phyloP scores from a whole-genome alignment of 1,140 invertebrate genomes.

The Leptonema lineaticorne region DNA sequence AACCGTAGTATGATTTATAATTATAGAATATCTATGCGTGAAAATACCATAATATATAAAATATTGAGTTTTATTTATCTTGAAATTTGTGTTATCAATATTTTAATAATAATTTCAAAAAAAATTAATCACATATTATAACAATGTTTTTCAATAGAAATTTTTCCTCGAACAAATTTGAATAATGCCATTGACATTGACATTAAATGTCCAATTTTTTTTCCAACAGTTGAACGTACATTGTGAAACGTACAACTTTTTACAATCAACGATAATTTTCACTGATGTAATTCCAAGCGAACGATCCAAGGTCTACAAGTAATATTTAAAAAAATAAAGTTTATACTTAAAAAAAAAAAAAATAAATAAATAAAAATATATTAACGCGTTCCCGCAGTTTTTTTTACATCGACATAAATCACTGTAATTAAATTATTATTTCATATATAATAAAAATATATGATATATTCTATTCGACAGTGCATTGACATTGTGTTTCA shows the following conservation, averaged over 20 bases:
- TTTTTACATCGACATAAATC: background rate
- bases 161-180: no score
- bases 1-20: no score
- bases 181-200: background rate
- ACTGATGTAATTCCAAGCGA: background rate
- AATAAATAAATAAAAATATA: no score
- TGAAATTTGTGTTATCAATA: no score
- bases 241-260: background rate
- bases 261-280: constrained; percentile 6
- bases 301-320: constrained; percentile 7
- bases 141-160: background rate
- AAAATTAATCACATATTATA: no score
- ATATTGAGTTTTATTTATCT: no score
- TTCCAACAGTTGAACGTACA: background rate
- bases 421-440: background rate
- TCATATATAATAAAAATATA: background rate
- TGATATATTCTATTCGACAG: background rate
- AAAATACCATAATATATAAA: no score
- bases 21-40: no score
- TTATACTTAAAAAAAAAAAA: background rate
- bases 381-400: background rate
- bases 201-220: background rate
- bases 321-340: background rate
- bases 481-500: no score
- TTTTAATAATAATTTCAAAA: no score